Evolutionary conservation across 2,888 invertebrate species (phyloP), one percentile per base, ranked within the genome.

Genomic region (Andricus curvator): DNA sequence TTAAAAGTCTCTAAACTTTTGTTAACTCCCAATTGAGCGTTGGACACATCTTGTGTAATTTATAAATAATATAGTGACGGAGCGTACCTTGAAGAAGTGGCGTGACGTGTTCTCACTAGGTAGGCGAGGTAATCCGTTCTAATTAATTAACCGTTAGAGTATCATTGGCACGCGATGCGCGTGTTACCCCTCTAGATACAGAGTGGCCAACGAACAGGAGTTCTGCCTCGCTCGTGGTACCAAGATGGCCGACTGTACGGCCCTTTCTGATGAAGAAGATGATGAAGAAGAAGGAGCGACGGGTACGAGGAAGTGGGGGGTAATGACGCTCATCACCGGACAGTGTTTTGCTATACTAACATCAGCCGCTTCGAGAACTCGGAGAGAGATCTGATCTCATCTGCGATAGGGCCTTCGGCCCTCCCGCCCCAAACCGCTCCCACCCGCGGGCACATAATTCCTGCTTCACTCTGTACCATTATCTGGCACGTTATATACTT

Each of bases 291-390:
- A 51, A 51, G 68, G 82, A 11, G 70, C 76, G 80, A 37, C 4
- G 78, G 37, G n/a, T 66, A 82, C 22, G 22, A 37, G 37, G 37
- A 22, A 56, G 91, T 90, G 90, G 92, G 91, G 91, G 91, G 90
- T 92, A 92, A 92, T 92, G 92, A 92, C 91, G 90, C 91, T 92
- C 92, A 92, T 92, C 91, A 92, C 89, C 91, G 89, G 90, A 91
- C 91, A 90, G 90, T 92, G 90, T 92, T 91, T 92, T 91, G 90
- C 90, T 92, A 91, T 91, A 92, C 92, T 90, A 91, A 92, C 91
- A 91, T 90, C 82, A 84, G 82, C 80, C 83, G 79, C 83, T 84
- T 82, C 81, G 76, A 82, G 85, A 84, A 83, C 84, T 85, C 77
- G 82, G 70, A 78, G 81, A 79, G 87, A 90, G 88, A 89, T 90